Evolutionary conservation across 1,140 invertebrate genomes (phyloP), one percentile per base, ranked within the genome.

Genomic region (Drosophila rufa): DNA sequence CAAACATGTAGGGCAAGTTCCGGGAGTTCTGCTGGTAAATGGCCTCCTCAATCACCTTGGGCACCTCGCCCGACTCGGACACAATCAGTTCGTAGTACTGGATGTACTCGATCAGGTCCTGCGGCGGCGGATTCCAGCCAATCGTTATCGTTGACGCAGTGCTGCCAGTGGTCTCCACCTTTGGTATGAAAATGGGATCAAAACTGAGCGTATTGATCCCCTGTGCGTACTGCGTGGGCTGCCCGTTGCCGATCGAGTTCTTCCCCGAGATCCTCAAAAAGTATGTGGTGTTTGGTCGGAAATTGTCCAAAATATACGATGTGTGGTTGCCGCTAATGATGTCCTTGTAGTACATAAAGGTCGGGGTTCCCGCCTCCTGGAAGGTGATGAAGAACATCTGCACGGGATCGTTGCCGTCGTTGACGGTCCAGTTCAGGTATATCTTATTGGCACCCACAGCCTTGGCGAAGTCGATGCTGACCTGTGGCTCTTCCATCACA

Each of bases 341-440:
- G 58, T 94, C 93, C 7, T 91, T 90, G 36, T 94, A 94, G 90
- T 95, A 95, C 9, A 51, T 75, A 38, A 91, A 91, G 8, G 77
- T 81, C 5, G 87, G 81, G 7, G 94, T 94, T 22, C 94, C 94
- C 71, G 94, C 94, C 93, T 95, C 93, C 91, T 94, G 94, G 67
- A 95, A 95, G 80, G 95, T 94, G 9, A 97, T 93, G 47, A 94
- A 94, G 85, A 96, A 97, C 22, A 94, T 93, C 60, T 94, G 93
- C 22, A 97, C 94, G 0, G 95, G 95, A 47, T 95, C 95, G 89
- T 97, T 97, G 69, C 96, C 96, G 66, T 96, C 94, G 58, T 95
- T 95, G 0, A 97, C 93, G 0, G 97, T 97, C 97, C 97, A 98
- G 92, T 97, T 97, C 0, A 97, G 82, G 91, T 95, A 98, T 50